Percentiles rank a stretch among this genome's conserved stretches.
Evolutionary conservation across 2,797 vertebrate genomes (phyloP).

Genomic region (Lateolabrax maculatus): DNA sequence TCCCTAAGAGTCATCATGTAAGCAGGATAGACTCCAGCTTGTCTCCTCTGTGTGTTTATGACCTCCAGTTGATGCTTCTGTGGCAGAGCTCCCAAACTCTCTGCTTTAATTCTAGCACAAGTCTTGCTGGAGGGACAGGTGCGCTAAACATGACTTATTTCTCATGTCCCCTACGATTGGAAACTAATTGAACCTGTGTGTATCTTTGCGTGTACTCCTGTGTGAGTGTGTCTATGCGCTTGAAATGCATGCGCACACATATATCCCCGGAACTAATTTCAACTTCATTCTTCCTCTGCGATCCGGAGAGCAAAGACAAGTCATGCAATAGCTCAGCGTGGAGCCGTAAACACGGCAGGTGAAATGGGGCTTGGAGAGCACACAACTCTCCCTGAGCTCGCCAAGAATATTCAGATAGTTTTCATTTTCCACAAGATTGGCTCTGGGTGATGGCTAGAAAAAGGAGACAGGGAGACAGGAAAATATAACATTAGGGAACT

Average conservation of each 20-base stretch:
- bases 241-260: constrained; percentile 16
- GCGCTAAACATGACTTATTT: constrained; percentile 77
- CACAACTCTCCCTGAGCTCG: constrained; percentile 52
- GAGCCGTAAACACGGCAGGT: constrained; percentile 68
- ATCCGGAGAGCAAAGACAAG: constrained; percentile 57
- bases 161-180: constrained; percentile 40
- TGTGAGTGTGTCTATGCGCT: neutral
- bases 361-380: constrained; percentile 65
- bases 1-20: constrained; percentile 57
- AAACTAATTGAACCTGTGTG: constrained; percentile 67
- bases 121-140: constrained; percentile 66
- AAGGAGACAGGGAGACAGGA: constrained; percentile 31
- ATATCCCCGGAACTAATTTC: constrained; percentile 70
- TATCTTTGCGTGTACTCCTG: constrained; percentile 16
- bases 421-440: constrained; percentile 78
- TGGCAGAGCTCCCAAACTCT: constrained; percentile 60
- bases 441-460: constrained; percentile 62
- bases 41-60: constrained; percentile 70
- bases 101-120: constrained; percentile 63
- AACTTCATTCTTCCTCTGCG: constrained; percentile 61
- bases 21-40: constrained; percentile 57
- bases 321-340: constrained; percentile 68
- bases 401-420: constrained; percentile 76
- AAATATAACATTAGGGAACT: constrained; percentile 50
- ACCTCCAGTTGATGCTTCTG: constrained; percentile 57